These are phyloP conservation scores for Scaptomyza reducta DNA, from an alignment of 2,888 invertebrate genomes.

Conservation along the genomic window DNA sequence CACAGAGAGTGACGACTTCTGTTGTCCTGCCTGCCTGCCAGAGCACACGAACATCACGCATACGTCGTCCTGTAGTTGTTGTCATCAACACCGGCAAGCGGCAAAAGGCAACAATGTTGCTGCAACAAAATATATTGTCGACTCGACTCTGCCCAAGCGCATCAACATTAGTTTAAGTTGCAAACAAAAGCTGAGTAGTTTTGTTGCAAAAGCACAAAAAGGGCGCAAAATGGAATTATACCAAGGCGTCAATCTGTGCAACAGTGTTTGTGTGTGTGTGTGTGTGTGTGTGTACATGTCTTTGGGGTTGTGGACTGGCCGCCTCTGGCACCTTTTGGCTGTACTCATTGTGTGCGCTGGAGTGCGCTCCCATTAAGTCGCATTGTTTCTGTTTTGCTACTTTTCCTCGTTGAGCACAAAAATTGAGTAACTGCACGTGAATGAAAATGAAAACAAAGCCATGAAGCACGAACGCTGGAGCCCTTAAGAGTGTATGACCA, in stretches of 20 bases:
- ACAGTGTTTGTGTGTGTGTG: constrained; percentile 1
- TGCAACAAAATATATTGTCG: constrained; percentile 58
- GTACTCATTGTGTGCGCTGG: constrained; percentile 49
- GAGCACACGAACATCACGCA: constrained; percentile 42
- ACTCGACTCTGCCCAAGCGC: constrained; percentile 44
- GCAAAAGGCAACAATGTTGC: constrained; percentile 69
- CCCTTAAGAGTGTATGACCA: constrained; percentile 16
- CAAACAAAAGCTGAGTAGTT: constrained; percentile 43
- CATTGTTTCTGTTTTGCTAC: constrained; percentile 65
- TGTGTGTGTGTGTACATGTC: neutral
- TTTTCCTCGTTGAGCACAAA: constrained; percentile 60
- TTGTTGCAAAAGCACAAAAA: constrained; percentile 13
- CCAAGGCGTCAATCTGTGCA: constrained; percentile 64
- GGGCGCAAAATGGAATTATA: constrained; percentile 71
- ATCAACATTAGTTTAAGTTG: constrained; percentile 72
- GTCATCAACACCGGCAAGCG: constrained; percentile 41
- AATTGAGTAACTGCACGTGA: constrained; percentile 79
- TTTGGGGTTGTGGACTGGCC: constrained; percentile 11
- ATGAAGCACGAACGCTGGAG: constrained; percentile 16
- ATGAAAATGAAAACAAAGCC: constrained; percentile 76
- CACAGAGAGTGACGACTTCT: constrained; percentile 50
- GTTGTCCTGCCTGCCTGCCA: constrained; percentile 17
- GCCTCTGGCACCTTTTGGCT: constrained; percentile 43
- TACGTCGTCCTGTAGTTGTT: constrained; percentile 49
- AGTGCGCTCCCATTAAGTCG: constrained; percentile 69